Conservation (phyloP, 2,797 vertebrate species). For the Sebastes glaucus region DNA sequence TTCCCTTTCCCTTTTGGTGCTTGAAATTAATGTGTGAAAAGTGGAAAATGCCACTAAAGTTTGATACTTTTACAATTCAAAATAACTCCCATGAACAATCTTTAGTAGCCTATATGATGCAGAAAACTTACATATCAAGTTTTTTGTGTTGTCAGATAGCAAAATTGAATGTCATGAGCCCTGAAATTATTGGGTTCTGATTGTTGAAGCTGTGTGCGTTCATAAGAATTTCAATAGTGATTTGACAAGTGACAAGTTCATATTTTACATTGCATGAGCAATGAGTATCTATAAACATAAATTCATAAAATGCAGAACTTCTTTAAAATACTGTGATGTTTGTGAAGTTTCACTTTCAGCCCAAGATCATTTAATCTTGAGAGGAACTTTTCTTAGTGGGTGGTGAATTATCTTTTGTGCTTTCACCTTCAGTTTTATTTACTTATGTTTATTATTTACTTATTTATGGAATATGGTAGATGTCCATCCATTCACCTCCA, state of each 20-base stretch:
- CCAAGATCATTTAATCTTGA: neutral
- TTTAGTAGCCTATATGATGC: neutral
- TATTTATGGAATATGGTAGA: neutral
- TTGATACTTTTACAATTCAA: neutral
- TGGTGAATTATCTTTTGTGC: neutral
- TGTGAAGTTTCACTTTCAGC: neutral
- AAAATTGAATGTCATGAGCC: conserved; percentile 30
- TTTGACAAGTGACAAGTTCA: neutral
- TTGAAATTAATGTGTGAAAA: neutral
- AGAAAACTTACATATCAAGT: neutral
- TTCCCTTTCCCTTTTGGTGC: neutral
- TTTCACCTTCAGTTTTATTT: neutral
- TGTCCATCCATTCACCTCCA: neutral
- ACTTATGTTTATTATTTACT: neutral
- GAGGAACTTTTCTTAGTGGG: neutral
- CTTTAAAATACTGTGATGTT: neutral
- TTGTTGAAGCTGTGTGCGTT: neutral
- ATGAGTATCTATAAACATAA: neutral
- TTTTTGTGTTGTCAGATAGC: neutral
- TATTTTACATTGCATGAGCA: neutral
- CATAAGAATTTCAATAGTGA: neutral
- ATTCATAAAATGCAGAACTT: neutral
- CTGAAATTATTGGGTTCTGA: conserved; percentile 18
- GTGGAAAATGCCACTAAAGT: neutral
- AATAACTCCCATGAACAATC: neutral